Conservation (phyloP, 2,113 vertebrate genomes). For the Isurus oxyrinchus region DNA sequence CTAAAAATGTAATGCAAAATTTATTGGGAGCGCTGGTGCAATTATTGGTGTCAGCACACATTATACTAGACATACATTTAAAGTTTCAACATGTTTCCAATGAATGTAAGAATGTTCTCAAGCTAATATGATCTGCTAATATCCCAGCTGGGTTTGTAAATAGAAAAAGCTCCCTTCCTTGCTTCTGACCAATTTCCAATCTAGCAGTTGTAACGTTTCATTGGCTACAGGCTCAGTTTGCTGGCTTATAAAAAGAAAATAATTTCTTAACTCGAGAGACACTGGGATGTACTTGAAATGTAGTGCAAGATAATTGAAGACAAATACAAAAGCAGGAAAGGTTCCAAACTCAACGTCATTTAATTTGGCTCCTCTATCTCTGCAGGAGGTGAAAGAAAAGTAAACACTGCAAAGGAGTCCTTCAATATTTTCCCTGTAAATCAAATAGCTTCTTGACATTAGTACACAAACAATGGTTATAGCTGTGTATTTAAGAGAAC, state of each 20-base stretch:
- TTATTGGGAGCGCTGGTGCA: neutral
- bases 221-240: neutral
- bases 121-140: neutral
- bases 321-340: neutral
- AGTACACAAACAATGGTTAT: neutral
- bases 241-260: neutral
- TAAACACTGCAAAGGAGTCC: neutral
- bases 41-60: neutral
- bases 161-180: neutral
- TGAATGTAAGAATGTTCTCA: neutral
- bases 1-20: conserved; percentile 7
- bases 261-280: neutral
- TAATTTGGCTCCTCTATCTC: neutral
- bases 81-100: neutral
- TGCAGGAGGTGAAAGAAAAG: neutral
- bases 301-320: neutral
- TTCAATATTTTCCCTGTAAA: neutral
- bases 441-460: neutral
- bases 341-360: neutral
- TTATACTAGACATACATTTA: neutral
- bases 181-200: neutral
- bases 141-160: neutral
- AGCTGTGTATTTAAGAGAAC: neutral
- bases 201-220: neutral
- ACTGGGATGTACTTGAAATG: neutral